Conservation (phyloP, 2,797 vertebrate species). For the Ctenopoma kingsleyae region DNA sequence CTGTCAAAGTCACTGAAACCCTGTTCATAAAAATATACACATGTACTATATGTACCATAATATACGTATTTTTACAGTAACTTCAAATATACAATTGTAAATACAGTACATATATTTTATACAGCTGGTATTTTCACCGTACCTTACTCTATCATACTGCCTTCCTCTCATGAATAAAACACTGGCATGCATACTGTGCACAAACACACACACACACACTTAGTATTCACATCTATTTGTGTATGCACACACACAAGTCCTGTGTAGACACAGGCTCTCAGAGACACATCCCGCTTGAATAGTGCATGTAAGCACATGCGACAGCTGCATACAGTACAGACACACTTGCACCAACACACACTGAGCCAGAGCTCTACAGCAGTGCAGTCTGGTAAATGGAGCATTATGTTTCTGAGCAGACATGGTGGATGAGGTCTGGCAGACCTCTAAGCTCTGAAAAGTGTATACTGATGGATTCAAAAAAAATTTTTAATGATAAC, state of each 20-base stretch:
- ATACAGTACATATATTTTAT: conserved; percentile 16
- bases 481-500: conserved; percentile 47
- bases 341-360: conserved; percentile 16
- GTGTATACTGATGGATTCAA: conserved; percentile 58
- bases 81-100: neutral
- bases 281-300: conserved; percentile 6
- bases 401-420: conserved; percentile 62
- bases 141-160: conserved; percentile 10
- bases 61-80: neutral
- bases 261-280: conserved; percentile 11
- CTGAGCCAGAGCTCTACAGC: conserved; percentile 31
- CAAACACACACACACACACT: conserved; percentile 17
- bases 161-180: conserved; percentile 63
- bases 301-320: conserved; percentile 21
- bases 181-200: conserved; percentile 15
- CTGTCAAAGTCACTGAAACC: conserved; percentile 6
- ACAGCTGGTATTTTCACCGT: conserved; percentile 11
- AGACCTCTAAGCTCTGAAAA: conserved; percentile 60
- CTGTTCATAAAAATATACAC: neutral
- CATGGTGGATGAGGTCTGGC: conserved; percentile 63
- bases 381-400: conserved; percentile 63
- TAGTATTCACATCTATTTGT: conserved; percentile 9
- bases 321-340: conserved; percentile 22
- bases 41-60: neutral
- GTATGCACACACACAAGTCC: neutral